phyloP scores from a whole-genome alignment of 2,888 invertebrate genomes.

The Cheilosia impressa region DNA sequence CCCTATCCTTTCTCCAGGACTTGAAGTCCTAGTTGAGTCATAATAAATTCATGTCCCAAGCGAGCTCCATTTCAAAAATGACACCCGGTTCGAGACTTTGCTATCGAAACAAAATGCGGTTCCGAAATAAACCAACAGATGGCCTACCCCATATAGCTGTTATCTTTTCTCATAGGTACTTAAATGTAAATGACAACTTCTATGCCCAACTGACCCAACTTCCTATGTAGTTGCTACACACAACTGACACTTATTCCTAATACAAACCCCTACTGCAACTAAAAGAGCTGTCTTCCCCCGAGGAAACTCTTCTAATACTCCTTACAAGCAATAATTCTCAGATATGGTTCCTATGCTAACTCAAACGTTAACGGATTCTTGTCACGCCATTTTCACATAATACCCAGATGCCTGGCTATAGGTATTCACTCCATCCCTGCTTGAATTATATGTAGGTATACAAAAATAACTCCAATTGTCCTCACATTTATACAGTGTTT shows the following conservation, averaged over 20 bases:
- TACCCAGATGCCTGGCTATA: slow-evolving; percentile 27
- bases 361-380: slow-evolving; percentile 31
- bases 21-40: too few species aligned
- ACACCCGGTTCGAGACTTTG: too few species aligned
- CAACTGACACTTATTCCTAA: neutral
- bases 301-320: slow-evolving; percentile 25
- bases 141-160: too few species aligned
- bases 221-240: neutral
- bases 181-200: neutral
- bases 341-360: slow-evolving; percentile 12
- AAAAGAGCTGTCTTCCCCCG: neutral
- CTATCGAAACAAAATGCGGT: too few species aligned
- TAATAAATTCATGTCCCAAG: too few species aligned
- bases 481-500: slow-evolving; percentile 38
- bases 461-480: slow-evolving; percentile 47
- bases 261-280: neutral
- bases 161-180: too few species aligned
- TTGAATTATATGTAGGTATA: neutral
- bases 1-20: too few species aligned
- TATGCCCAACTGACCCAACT: neutral
- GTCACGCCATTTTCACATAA: slow-evolving; percentile 47
- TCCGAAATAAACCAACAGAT: too few species aligned
- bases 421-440: slow-evolving; percentile 2
- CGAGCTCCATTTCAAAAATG: rapidly evolving
- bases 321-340: slow-evolving; percentile 37